These are phyloP conservation scores for Eutrigla gurnardus DNA, from an alignment of 2,797 vertebrate genomes.

Conservation along the genomic window DNA sequence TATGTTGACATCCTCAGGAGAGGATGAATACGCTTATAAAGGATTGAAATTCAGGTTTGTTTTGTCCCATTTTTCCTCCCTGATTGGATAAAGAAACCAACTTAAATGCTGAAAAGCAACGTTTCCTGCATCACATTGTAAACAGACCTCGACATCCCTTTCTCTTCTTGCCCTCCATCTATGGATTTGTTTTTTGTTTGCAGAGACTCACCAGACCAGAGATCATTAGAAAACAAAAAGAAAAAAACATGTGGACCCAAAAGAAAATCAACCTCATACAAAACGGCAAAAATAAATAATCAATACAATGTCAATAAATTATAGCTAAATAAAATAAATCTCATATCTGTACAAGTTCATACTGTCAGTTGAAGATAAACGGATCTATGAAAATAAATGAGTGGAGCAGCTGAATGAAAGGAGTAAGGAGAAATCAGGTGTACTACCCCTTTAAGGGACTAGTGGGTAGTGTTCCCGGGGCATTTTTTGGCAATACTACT, in stretches of 20 bases:
- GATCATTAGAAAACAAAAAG: slow-evolving; percentile 52
- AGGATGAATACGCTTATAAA: neutral
- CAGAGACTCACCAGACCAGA: slow-evolving; percentile 27
- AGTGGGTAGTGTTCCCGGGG: slow-evolving; percentile 2
- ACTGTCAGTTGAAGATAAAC: slow-evolving; percentile 43
- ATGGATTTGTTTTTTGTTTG: slow-evolving; percentile 51
- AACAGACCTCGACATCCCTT: slow-evolving; percentile 10
- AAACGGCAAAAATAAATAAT: slow-evolving; percentile 57
- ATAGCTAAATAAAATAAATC: slow-evolving; percentile 81
- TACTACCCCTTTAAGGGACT: slow-evolving; percentile 25
- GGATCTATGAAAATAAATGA: slow-evolving; percentile 42
- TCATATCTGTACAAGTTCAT: slow-evolving; percentile 82
- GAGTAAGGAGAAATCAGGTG: slow-evolving; percentile 42
- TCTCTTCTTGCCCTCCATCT: slow-evolving; percentile 28
- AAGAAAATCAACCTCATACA: slow-evolving; percentile 38
- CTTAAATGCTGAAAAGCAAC: slow-evolving; percentile 1
- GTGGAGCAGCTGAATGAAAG: slow-evolving; percentile 41
- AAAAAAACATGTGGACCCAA: slow-evolving; percentile 55
- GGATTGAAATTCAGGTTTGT: neutral
- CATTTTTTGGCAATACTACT: slow-evolving; percentile 41
- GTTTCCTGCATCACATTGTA: neutral
- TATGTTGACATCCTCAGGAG: slow-evolving; percentile 13
- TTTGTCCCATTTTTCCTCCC: neutral
- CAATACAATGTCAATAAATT: slow-evolving; percentile 70
- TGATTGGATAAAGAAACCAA: neutral